Base-by-base conservation (phyloP, 2,888 invertebrate species). In the Ethmia dodecea region DNA sequence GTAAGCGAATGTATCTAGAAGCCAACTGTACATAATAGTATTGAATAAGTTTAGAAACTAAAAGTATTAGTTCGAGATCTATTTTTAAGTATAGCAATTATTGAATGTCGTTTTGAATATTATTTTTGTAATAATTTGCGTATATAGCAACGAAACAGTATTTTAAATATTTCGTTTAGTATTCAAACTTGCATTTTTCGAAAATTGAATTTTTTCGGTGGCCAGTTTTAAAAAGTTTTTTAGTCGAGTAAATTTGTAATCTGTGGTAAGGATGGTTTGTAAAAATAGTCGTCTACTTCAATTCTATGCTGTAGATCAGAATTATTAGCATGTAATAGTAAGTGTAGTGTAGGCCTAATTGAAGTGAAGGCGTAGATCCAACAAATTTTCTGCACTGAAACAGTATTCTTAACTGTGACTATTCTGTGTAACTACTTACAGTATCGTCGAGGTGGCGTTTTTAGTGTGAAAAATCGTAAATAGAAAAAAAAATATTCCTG, bases 71-170 rank as follows among this genome's bases (percentile, higher is more conserved):
- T 57, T 45, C 49, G 60, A 68, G 63, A 64, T 65, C 55, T 75
- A 75, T 67, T 67, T 66, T 59, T 77, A 81, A 75, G 74, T 45
- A 63, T 76, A 79, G 69, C 47, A 42, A 54, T 28, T 50, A 57
- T 62, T 54, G 42, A 54, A 62, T 50, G 56, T 62, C 53, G 42
- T 49, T 69, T 49, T 69, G 66, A 71, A 71, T 69, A 63, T 72
- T 72, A 68, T 75, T 75, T 73, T 75, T 71, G 56, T 67, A 32
- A 32, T 71, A 39, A 71, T 77, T 81, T 76, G 75, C 72, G 62
- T 57, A 60, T 74, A 72, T 74, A 72, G 79, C 81, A 81, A 76
- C 81, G 84, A 83, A 80, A 50, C 78, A 77, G 75, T 80, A 77
- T 79, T 77, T 66, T 59, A 57, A 59, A 43, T 38, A 41, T 49